These are phyloP conservation scores for Alligator sinensis DNA, from an alignment of 2,113 vertebrate species.

Conservation along the genomic window DNA sequence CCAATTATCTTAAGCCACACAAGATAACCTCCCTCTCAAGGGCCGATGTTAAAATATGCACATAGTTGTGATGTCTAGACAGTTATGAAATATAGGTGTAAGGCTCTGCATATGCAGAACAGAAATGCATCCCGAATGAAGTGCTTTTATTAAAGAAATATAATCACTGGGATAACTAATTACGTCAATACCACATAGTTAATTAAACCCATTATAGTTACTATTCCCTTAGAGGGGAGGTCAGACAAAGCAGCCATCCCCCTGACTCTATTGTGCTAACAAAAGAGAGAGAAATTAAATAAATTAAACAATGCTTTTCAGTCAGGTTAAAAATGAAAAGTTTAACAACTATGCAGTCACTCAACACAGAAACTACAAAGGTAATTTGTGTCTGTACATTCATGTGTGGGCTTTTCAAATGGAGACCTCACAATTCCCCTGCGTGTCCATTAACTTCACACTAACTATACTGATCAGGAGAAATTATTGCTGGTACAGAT, in stretches of 20 bases:
- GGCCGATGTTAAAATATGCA: conserved; percentile 74
- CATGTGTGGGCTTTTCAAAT: conserved; percentile 17
- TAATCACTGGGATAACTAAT: conserved; percentile 83
- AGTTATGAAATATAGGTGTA: conserved; percentile 79
- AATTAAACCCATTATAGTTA: conserved; percentile 85
- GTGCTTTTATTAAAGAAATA: conserved; percentile 82
- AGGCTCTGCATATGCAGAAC: conserved; percentile 45
- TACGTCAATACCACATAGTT: conserved; percentile 83
- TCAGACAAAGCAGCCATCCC: conserved; percentile 74
- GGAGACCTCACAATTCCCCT: not conserved
- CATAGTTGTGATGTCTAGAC: conserved; percentile 73
- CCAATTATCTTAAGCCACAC: conserved; percentile 76
- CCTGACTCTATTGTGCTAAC: conserved; percentile 65
- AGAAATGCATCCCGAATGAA: conserved; percentile 80
- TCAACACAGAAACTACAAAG: conserved; percentile 40
- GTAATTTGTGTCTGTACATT: not conserved
- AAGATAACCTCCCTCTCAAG: conserved; percentile 78
- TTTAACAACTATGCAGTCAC: conserved; percentile 30
- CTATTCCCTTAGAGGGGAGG: conserved; percentile 77
- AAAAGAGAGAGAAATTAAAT: conserved; percentile 79
- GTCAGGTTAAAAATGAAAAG: conserved; percentile 37
- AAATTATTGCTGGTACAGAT: not conserved
- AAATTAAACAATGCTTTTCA: conserved; percentile 65
- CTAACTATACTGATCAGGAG: not conserved
- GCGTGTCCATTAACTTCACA: conserved; percentile 1